Conservation (phyloP, 2,888 invertebrate species). For the Dicroscelio sp. region DNA sequence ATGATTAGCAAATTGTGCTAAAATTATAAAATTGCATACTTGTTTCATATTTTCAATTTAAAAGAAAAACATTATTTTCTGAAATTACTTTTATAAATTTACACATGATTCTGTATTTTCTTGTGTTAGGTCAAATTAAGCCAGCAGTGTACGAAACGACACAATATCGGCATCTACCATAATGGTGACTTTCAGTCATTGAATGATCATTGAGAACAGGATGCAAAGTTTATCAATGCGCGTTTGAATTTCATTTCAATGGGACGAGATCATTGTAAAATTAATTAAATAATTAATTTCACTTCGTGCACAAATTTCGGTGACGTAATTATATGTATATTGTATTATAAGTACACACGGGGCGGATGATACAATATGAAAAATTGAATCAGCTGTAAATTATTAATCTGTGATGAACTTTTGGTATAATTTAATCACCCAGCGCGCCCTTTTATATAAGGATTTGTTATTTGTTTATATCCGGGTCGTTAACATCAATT, state of each 20-base stretch:
- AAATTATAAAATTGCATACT: too few relatives aligned
- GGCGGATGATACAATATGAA: constrained; percentile 5
- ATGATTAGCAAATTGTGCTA: too few relatives aligned
- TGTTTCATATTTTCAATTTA: too few relatives aligned
- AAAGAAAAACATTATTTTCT: too few relatives aligned
- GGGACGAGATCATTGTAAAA: neutral
- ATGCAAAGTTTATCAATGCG: too few relatives aligned
- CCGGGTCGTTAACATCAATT: too few relatives aligned
- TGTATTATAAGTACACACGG: constrained; percentile 8
- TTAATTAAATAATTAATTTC: constrained; percentile 55
- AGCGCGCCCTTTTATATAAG: too few relatives aligned
- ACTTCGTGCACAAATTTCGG: constrained; percentile 36
- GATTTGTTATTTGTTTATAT: too few relatives aligned
- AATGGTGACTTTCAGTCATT: neutral
- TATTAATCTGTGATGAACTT: constrained; percentile 24
- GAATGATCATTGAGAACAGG: constrained; percentile 15
- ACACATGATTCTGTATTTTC: too few relatives aligned
- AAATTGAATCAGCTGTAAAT: constrained; percentile 58
- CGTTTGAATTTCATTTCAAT: constrained; percentile 27
- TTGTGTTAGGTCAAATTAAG: too few relatives aligned
- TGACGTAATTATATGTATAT: constrained; percentile 32
- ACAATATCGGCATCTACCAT: neutral
- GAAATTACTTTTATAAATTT: too few relatives aligned
- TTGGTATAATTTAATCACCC: too few relatives aligned
- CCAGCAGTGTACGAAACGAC: neutral